Evolutionary conservation across 2,797 vertebrate species (phyloP), one percentile per base, ranked within the genome.

Genomic region (Rhodeus uyekii): DNA sequence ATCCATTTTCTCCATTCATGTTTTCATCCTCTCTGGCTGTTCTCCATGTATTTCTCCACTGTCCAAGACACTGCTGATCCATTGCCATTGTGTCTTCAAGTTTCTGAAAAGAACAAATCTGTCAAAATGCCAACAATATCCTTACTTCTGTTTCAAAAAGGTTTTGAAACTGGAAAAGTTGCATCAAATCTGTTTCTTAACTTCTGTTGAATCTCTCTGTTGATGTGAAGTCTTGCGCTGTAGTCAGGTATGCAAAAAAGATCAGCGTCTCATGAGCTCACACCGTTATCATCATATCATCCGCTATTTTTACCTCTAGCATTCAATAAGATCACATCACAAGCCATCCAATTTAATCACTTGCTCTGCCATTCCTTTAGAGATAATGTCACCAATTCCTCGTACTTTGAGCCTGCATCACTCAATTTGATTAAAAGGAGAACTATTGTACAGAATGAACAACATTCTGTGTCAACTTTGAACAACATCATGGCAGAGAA

Each of bases 271-370:
- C 29, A 38, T 27, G 22, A 67, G 42, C 44, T 65, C 61, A 85
- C 85, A 58, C 68, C 14, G 29, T 29, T 60, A 60, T 60, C 55
- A 44, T 85, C 64, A 75, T 65, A 60, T n/a, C n/a, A 38, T n/a
- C n/a, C n/a, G 67, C 84, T 87, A 87, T 90, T 83, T 87, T 76
- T 87, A 89, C 73, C 77, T 22, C 76, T 34, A 78, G 63, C 61
- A 60, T 38, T 55, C 19, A 82, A 48, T 84, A 71, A 77, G 71
- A 83, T 77, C 73, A 63, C 83, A 83, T 89, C 88, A 87, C 80
- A 38, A 64, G 83, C 50, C 46, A 87, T 83, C 39, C 71, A 74
- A 60, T 14, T 10, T 1, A 87, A 88, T 88, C 42, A 50, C 67
- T 72, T 29, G 73, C 85, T 29, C 8, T 5, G 3, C 8, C 8